phyloP scores from a whole-genome alignment of 2,797 vertebrate species.

The Muscicapa comitata region DNA sequence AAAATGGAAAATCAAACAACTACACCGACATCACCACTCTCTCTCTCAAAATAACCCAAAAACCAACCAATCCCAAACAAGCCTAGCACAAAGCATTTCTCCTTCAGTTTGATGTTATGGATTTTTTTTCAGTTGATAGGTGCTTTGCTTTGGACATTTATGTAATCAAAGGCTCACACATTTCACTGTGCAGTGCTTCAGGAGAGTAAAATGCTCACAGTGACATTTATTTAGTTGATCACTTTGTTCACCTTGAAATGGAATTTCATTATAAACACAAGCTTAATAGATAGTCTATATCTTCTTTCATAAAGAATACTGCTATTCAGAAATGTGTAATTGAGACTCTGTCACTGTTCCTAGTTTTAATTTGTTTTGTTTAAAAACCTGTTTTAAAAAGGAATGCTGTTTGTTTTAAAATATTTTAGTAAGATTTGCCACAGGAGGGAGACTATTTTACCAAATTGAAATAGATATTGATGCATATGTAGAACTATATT shows the following conservation, averaged over 20 bases:
- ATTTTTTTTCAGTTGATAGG: neutral
- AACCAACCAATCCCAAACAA: neutral
- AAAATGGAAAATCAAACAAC: slow-evolving; percentile 57
- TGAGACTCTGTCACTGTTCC: neutral
- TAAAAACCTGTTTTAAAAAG: neutral
- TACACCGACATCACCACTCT: neutral
- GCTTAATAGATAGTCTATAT: neutral
- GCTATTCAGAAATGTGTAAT: neutral
- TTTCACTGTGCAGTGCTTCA: neutral
- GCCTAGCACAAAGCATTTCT: neutral
- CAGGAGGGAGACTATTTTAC: neutral
- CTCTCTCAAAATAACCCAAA: neutral
- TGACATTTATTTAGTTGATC: neutral
- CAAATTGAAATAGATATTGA: neutral
- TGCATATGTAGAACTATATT: neutral
- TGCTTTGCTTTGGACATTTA: neutral
- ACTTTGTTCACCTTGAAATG: neutral
- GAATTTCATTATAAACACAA: neutral
- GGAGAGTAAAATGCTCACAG: neutral
- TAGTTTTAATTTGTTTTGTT: neutral
- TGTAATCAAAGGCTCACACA: neutral
- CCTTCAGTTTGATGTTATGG: neutral
- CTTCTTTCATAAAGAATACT: neutral
- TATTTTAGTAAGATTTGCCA: neutral
- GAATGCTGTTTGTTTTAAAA: neutral